Base-by-base conservation (phyloP, 2,797 vertebrate species). In the Menidia menidia region DNA sequence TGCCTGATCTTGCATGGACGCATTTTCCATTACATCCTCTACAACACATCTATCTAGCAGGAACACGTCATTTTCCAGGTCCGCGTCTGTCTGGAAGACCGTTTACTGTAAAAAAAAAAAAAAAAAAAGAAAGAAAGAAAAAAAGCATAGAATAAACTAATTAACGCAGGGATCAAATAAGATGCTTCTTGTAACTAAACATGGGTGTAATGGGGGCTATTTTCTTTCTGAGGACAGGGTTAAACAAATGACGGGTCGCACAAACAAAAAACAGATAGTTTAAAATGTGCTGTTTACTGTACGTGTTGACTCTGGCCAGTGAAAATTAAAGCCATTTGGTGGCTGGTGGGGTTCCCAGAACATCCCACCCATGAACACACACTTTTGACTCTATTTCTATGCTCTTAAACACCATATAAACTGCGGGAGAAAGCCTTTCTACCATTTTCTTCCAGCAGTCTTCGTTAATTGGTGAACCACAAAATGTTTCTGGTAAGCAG, bases 11-110 rank as follows among this genome's bases (percentile, higher is more conserved):
- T 18, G 1, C 60, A 79, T 63, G 61, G 78, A 71, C 66, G 65
- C 78, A 80, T 84, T 91, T 89, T 87, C 88, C 84, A 91, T 89
- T 88, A 88, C 81, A 84, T 82, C 82, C 65, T 71, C 60, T 48
- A 50, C 35, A 74, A 56, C 53, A 60, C 76, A 77, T 86, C 87
- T 88, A 87, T 91, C 83, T 84, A 73, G 81, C 76, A 70, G 61
- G 69, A 50, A 80, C 56, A 56, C 39, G 58, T 82, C 68, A 88
- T 84, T 88, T 82, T 75, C 84, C 82, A 89, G 71, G 82, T 86
- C 78, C 73, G 52, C 60, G 70, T 77, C 73, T 74, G 78, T 83
- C 86, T 84, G 70, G 75, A 61, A 52, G 65, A 76, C 59, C 59
- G 68, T 73, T 92, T 90, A 89, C 87, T 78, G 88, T 86, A 75